A percentile compares a stretch with the other conserved stretches of the same genome.
Conservation (phyloP, 2,113 vertebrate species). For the Struthio camelus region DNA sequence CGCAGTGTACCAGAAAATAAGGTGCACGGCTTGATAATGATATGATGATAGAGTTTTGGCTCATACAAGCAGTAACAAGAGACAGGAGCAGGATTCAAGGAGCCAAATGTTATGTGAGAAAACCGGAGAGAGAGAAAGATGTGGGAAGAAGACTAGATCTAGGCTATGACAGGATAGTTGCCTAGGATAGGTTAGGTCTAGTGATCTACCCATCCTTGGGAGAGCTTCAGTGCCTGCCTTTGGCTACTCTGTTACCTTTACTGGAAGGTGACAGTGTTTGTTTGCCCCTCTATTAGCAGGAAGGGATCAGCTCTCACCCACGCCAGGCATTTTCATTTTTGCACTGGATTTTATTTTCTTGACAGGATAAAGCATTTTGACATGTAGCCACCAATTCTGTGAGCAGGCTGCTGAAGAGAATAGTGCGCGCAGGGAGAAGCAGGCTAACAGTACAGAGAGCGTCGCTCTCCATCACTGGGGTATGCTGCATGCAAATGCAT, state of each 20-base stretch:
- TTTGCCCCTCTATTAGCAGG: not conserved
- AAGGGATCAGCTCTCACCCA: not conserved
- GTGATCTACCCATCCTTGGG: not conserved
- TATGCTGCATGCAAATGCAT: not conserved
- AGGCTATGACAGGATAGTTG: too few species aligned
- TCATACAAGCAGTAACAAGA: not conserved
- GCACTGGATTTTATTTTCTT: not conserved
- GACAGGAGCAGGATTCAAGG: not conserved
- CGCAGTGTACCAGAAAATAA: not conserved
- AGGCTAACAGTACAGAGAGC: not conserved
- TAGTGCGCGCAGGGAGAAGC: not conserved
- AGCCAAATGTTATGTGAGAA: not conserved
- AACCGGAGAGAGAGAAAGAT: not conserved
- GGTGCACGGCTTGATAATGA: not conserved
- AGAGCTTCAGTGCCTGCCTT: not conserved
- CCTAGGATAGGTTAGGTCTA: not conserved
- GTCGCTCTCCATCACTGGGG: not conserved
- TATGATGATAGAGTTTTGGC: not conserved
- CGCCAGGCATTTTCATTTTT: not conserved
- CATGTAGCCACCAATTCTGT: not conserved
- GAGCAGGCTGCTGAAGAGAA: not conserved
- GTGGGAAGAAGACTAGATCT: not conserved
- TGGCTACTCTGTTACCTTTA: fast-evolving
- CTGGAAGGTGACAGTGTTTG: not conserved
- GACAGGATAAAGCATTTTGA: not conserved